These are phyloP conservation scores for Nephrotoma flavescens DNA, from an alignment of 2,888 invertebrate genomes.

Conservation along the genomic window DNA sequence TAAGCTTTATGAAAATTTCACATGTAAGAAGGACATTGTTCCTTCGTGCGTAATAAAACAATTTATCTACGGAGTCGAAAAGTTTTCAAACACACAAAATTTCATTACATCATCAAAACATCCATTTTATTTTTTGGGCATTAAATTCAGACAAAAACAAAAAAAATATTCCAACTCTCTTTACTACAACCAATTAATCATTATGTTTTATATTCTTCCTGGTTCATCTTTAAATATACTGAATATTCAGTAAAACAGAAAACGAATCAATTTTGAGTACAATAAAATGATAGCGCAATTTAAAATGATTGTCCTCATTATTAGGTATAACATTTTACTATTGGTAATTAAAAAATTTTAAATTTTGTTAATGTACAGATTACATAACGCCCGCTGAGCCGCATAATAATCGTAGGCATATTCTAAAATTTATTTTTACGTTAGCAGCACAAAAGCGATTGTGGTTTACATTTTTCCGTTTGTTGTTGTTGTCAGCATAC, in stretches of 20 bases:
- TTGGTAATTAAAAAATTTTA: not conserved
- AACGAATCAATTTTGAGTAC: not conserved
- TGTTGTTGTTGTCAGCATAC: not conserved
- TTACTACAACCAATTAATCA: not conserved
- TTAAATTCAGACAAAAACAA: not conserved
- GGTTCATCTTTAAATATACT: not conserved
- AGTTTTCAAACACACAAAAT: not conserved
- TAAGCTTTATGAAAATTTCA: not conserved
- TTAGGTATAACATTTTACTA: not conserved
- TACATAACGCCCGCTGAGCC: too few relatives aligned
- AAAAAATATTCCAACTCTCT: not conserved
- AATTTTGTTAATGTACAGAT: not conserved
- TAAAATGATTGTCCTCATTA: not conserved
- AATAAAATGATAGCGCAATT: not conserved
- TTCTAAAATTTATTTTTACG: not conserved
- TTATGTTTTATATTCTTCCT: not conserved
- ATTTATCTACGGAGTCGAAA: not conserved
- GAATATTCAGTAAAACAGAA: not conserved
- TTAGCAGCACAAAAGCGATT: not conserved
- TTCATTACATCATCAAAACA: not conserved
- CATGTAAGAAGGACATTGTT: not conserved
- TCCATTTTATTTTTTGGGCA: not conserved
- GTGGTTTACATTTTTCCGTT: not conserved
- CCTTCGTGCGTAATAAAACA: not conserved
- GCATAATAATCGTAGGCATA: not conserved